These are phyloP conservation scores for Antechinus stuartii DNA, from an alignment of 2,113 vertebrate species.

Conservation along the genomic window DNA sequence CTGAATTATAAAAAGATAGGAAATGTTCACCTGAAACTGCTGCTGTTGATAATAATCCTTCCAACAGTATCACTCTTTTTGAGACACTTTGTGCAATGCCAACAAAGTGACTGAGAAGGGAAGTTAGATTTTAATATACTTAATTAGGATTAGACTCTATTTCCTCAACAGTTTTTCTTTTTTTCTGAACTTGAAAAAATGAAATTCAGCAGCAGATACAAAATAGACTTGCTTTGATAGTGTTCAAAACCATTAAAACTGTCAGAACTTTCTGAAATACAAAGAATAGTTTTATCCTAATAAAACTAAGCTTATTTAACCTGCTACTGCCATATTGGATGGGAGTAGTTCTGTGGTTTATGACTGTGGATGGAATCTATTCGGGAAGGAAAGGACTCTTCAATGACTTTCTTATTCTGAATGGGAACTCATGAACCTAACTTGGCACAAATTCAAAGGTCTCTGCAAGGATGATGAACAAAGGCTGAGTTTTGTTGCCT, in stretches of 20 bases:
- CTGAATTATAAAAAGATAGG: neutral
- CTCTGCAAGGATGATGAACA: neutral
- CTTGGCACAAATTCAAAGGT: neutral
- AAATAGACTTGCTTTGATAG: neutral
- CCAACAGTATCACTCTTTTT: neutral
- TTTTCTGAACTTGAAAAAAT: neutral
- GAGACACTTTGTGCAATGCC: neutral
- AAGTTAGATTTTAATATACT: neutral
- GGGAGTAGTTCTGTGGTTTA: neutral
- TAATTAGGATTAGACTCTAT: neutral
- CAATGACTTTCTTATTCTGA: neutral
- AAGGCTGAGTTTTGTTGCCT: conserved; percentile 18
- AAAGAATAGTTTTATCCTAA: neutral
- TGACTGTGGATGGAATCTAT: neutral
- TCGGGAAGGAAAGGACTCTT: neutral
- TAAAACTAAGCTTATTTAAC: conserved; percentile 1
- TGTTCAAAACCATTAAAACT: neutral
- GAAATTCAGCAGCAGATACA: neutral
- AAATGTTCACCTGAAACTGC: neutral
- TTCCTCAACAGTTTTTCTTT: neutral
- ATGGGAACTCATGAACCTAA: neutral
- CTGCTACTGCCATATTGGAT: neutral
- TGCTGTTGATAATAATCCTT: neutral
- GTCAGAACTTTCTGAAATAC: neutral
- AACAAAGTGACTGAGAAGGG: neutral